Conservation (phyloP, 2,888 invertebrate genomes). For the Coecobrya sp. region DNA sequence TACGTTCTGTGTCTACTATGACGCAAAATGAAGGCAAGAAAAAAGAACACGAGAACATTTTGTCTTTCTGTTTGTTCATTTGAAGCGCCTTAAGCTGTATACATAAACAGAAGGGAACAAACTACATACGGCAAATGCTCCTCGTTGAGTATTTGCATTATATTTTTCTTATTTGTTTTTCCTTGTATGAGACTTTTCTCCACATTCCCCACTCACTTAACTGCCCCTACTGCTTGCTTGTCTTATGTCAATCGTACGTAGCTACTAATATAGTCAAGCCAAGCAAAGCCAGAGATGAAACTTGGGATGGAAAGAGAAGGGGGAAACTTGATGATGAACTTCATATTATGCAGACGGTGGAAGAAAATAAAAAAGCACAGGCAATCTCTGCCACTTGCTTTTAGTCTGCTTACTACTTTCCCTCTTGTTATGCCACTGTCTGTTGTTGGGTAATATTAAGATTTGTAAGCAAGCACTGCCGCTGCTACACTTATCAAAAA, state of each 20-base stretch:
- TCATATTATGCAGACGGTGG: constrained; percentile 12
- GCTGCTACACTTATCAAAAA: not conserved
- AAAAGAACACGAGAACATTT: constrained; percentile 3
- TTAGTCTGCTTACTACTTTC: not conserved
- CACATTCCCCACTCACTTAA: constrained; percentile 1
- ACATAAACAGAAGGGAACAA: not conserved
- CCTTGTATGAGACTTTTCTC: constrained; percentile 5
- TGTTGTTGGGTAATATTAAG: not conserved
- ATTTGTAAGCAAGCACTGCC: not conserved
- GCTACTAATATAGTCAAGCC: constrained; percentile 24
- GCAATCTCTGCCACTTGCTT: constrained; percentile 1
- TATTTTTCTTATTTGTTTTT: constrained; percentile 45
- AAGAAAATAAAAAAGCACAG: not conserved
- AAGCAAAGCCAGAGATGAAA: not conserved
- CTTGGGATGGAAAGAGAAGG: not conserved
- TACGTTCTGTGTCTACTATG: not conserved
- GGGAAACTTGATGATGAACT: constrained; percentile 33
- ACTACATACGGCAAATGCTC: not conserved
- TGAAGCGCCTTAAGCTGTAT: constrained; percentile 16
- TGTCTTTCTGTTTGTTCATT: constrained; percentile 33
- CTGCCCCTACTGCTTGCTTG: not conserved
- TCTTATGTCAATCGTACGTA: not conserved
- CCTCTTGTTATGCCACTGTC: not conserved
- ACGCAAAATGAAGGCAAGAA: not conserved
- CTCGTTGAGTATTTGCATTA: constrained; percentile 30